phyloP scores from a whole-genome alignment of 2,888 invertebrate species.

The Dusona sp. region DNA sequence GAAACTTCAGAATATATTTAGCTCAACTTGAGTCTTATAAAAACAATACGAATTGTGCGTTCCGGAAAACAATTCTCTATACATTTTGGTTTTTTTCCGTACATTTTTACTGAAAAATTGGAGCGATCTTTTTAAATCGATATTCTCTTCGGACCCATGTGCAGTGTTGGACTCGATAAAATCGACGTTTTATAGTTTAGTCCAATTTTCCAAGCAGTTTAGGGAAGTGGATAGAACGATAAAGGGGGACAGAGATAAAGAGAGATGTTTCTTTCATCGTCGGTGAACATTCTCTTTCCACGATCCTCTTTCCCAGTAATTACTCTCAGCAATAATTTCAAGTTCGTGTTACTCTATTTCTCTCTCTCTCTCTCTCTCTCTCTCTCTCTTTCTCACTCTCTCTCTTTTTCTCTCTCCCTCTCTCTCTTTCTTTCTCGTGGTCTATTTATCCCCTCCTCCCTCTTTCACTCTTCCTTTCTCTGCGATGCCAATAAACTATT shows the following conservation, averaged over 20 bases:
- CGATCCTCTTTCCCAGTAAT: conserved; percentile 42
- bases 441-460: neutral
- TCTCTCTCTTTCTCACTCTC: neutral
- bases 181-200: conserved; percentile 5
- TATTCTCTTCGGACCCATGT: neutral
- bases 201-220: conserved; percentile 19
- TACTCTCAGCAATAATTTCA: conserved; percentile 32
- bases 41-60: neutral
- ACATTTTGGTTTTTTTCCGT: neutral
- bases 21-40: no score
- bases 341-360: conserved; percentile 17
- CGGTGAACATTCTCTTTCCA: conserved; percentile 10
- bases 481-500: neutral
- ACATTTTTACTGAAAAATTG: neutral
- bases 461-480: neutral
- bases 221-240: neutral
- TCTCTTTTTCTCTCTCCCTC: no score
- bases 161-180: neutral
- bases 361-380: no score
- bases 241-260: neutral
- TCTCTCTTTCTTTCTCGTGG: neutral
- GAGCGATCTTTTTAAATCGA: neutral
- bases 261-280: conserved; percentile 6
- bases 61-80: neutral
- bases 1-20: neutral